phyloP scores from a whole-genome alignment of 1,140 invertebrate species.

The Zaprionus kolodkinae region DNA sequence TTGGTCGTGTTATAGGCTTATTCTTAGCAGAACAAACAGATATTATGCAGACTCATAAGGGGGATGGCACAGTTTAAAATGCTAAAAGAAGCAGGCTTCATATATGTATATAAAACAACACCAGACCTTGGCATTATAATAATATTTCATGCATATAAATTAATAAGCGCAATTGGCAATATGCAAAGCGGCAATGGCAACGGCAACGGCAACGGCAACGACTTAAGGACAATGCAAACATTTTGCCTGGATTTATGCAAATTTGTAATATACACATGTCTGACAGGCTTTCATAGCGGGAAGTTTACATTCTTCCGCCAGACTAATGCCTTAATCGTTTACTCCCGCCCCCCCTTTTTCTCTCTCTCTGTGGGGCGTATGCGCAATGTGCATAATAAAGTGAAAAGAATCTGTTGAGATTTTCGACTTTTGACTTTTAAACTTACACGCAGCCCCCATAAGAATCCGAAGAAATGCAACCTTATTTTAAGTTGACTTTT shows the following conservation, averaged over 20 bases:
- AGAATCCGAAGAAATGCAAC: conserved; percentile 37
- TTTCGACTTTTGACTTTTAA: conserved; percentile 10
- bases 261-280: conserved; percentile 60
- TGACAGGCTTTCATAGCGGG: conserved; percentile 9
- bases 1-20: background rate
- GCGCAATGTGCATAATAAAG: conserved; percentile 59
- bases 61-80: conserved; percentile 1
- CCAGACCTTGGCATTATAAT: conserved; percentile 19
- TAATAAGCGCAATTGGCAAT: conserved; percentile 45
- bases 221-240: conserved; percentile 57
- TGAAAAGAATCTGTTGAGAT: conserved; percentile 14
- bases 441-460: conserved; percentile 12
- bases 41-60: background rate
- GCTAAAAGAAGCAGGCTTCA: background rate
- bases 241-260: conserved; percentile 70
- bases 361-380: conserved; percentile 33
- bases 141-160: conserved; percentile 61
- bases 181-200: conserved; percentile 3
- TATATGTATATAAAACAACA: background rate
- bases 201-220: conserved; percentile 5
- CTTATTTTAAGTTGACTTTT: conserved; percentile 48
- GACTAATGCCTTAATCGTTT: conserved; percentile 44
- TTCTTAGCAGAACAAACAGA: conserved; percentile 12
- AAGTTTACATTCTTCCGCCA: conserved; percentile 47
- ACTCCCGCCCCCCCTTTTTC: background rate